A percentile compares a stretch with the other conserved stretches of the same genome.
Conservation (phyloP, 2,888 invertebrate genomes). For the Cephus spinipes region DNA sequence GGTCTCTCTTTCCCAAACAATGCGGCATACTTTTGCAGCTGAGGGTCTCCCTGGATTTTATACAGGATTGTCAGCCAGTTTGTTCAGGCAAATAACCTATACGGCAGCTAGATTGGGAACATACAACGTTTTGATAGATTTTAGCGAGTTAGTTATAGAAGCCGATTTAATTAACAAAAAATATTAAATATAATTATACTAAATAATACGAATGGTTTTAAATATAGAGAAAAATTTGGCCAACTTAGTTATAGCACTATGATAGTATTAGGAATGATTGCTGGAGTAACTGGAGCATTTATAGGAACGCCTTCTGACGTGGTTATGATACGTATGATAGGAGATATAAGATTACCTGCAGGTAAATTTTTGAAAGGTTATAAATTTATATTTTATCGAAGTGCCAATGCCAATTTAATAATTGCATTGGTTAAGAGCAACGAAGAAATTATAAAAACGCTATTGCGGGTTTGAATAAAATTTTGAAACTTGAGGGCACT, state of each 20-base stretch:
- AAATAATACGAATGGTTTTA: neutral
- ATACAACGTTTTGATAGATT: conserved; percentile 73
- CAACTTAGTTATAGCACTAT: conserved; percentile 37
- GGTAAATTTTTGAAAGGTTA: conserved; percentile 19
- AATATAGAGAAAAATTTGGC: conserved; percentile 33
- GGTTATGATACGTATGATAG: conserved; percentile 73
- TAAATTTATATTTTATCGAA: neutral
- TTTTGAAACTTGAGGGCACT: conserved; percentile 72
- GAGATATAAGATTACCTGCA: conserved; percentile 72
- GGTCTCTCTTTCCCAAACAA: conserved; percentile 39
- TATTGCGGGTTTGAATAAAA: conserved; percentile 70
- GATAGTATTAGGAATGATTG: conserved; percentile 69
- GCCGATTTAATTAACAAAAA: neutral
- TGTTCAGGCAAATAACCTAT: conserved; percentile 75
- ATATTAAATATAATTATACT: neutral
- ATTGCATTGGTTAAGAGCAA: conserved; percentile 57
- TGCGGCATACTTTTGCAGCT: conserved; percentile 67
- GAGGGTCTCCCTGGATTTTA: conserved; percentile 73
- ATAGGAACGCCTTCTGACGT: conserved; percentile 74
- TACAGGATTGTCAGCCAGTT: conserved; percentile 61
- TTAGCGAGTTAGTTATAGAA: conserved; percentile 10
- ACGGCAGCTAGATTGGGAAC: conserved; percentile 75
- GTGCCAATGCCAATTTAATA: neutral
- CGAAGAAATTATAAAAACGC: conserved; percentile 73
- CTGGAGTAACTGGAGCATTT: conserved; percentile 74